Evolutionary conservation across 2,113 vertebrate species (phyloP).

Genomic region (Urocynchramus pylzowi): DNA sequence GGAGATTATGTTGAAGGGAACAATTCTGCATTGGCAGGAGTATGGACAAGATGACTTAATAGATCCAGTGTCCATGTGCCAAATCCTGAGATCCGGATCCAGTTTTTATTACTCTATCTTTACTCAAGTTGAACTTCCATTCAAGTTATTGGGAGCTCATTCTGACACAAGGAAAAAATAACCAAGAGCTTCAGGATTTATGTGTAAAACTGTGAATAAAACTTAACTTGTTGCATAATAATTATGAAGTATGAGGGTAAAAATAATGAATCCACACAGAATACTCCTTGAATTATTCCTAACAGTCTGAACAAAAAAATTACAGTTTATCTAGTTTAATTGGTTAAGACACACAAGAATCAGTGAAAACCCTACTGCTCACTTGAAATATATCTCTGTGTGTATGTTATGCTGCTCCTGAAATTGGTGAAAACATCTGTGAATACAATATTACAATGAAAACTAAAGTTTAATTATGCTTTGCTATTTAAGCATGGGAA

Average conservation of each 20-base stretch:
- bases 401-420: not conserved
- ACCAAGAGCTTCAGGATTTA: not conserved
- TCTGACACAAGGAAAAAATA: slow-evolving; percentile 8
- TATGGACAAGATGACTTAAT: slow-evolving; percentile 58
- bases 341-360: not conserved
- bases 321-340: not conserved
- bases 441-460: not conserved
- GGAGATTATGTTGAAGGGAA: slow-evolving; percentile 59
- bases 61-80: slow-evolving; percentile 39
- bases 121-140: slow-evolving; percentile 35
- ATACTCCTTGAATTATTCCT: not conserved
- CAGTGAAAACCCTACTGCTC: not conserved
- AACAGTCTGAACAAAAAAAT: not conserved
- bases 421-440: not conserved
- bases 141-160: slow-evolving; percentile 8
- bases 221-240: not conserved
- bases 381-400: not conserved
- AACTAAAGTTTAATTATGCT: not conserved
- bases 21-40: slow-evolving; percentile 57
- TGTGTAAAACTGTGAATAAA: not conserved
- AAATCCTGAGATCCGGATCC: slow-evolving; percentile 53
- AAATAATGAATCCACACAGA: not conserved
- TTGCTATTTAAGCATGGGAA: not conserved
- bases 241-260: not conserved
- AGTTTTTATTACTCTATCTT: slow-evolving; percentile 53